A percentile compares a stretch with the other conserved stretches of the same genome.
Evolutionary conservation across 2,888 invertebrate species (phyloP).

Genomic region (Drepana falcataria): DNA sequence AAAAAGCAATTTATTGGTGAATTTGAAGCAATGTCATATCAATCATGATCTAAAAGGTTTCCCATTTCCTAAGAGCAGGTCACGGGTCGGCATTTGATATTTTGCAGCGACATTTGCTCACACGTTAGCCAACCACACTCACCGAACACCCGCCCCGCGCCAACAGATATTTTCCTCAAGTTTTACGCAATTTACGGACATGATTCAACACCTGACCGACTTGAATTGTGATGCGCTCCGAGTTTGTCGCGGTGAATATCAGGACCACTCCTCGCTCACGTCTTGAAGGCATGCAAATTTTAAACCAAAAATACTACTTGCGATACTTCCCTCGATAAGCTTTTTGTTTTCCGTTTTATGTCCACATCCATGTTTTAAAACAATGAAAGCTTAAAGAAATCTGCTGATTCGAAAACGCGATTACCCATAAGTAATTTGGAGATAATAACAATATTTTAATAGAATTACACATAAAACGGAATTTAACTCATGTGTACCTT

Average conservation of each 20-base stretch:
- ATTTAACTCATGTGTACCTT: not conserved
- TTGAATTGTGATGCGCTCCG: constrained; percentile 23
- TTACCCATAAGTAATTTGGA: no score
- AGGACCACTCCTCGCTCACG: constrained; percentile 23
- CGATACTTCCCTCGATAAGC: not conserved
- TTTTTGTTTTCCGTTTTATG: no score
- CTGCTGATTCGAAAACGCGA: no score
- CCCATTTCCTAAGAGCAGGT: constrained; percentile 53
- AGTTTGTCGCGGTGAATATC: constrained; percentile 22
- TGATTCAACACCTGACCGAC: constrained; percentile 33
- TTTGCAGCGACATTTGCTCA: constrained; percentile 64
- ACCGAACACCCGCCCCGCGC: constrained; percentile 28
- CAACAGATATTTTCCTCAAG: constrained; percentile 36
- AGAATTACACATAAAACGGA: not conserved
- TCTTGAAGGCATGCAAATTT: constrained; percentile 12
- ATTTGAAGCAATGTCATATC: constrained; percentile 16
- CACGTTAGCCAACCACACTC: constrained; percentile 52
- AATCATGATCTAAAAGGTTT: constrained; percentile 30
- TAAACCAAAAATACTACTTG: not conserved
- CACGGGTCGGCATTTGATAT: constrained; percentile 63
- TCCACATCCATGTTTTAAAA: no score
- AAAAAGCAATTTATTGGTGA: no score
- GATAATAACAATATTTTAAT: no score
- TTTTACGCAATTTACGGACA: constrained; percentile 41
- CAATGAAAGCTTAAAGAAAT: no score